phyloP scores from a whole-genome alignment of 1,140 invertebrate species.

The Campoletis sonorensis region DNA sequence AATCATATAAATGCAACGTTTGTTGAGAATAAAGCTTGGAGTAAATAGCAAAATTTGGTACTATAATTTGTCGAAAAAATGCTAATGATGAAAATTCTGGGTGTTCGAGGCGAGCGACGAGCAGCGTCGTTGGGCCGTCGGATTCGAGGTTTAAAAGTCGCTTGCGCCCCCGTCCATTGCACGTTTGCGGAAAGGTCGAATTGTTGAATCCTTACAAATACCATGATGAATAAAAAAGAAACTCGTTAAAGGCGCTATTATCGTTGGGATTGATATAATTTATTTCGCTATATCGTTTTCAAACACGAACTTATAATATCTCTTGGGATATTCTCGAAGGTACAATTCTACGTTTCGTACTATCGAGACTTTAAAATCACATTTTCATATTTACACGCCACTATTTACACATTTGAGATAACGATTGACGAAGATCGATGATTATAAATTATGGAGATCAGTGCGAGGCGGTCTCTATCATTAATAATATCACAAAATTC shows the following conservation, averaged over 20 bases:
- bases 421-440: constrained; percentile 9
- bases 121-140: background rate
- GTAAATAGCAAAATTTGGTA: too few relatives aligned
- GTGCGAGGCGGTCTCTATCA: constrained; percentile 18
- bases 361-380: constrained; percentile 71
- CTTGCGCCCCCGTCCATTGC: too few relatives aligned
- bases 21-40: too few relatives aligned
- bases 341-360: constrained; percentile 68
- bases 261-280: constrained; percentile 69
- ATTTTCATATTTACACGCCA: constrained; percentile 74
- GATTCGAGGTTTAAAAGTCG: background rate
- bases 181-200: too few relatives aligned
- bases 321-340: constrained; percentile 61
- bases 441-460: background rate
- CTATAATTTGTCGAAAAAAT: too few relatives aligned
- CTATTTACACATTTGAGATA: constrained; percentile 61
- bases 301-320: constrained; percentile 69
- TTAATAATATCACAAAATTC: background rate
- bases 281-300: constrained; percentile 75
- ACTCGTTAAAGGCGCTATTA: constrained; percentile 36
- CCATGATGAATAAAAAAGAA: constrained; percentile 16
- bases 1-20: background rate
- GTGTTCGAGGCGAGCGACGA: background rate
- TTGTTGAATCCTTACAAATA: too few relatives aligned
- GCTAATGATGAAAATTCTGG: too few relatives aligned